Evolutionary conservation across 2,797 vertebrate species (phyloP).

Genomic region (Bovichtus variegatus): DNA sequence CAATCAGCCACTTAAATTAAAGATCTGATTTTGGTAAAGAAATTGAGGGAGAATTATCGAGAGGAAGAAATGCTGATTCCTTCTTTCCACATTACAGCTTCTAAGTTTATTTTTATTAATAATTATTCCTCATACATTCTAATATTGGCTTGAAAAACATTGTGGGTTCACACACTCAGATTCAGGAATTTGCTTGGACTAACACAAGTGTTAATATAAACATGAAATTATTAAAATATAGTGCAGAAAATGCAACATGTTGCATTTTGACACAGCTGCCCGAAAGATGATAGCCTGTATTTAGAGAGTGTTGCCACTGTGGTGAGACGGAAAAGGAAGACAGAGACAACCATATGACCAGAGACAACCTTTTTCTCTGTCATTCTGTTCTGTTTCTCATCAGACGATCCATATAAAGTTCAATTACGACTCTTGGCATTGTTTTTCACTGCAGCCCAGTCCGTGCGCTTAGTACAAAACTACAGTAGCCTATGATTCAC

Average conservation of each 20-base stretch:
- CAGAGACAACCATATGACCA: constrained; percentile 40
- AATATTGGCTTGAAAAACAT: constrained; percentile 12
- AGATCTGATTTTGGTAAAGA: constrained; percentile 23
- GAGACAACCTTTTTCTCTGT: constrained; percentile 34
- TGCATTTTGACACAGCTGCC: constrained; percentile 43
- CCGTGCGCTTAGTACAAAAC: constrained; percentile 60
- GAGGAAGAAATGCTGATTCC: constrained; percentile 17
- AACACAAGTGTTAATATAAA: constrained; percentile 34
- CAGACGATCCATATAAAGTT: constrained; percentile 63
- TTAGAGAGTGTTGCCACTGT: constrained; percentile 48
- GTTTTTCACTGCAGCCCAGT: constrained; percentile 38
- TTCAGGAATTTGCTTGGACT: constrained; percentile 30
- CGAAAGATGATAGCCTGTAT: constrained; percentile 38
- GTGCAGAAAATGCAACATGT: constrained; percentile 30
- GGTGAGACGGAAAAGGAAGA: constrained; percentile 62
- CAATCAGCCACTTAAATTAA: constrained; percentile 52
- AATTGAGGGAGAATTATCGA: constrained; percentile 1
- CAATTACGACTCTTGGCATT: constrained; percentile 59
- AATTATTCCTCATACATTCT: not conserved
- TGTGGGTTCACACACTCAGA: not conserved
- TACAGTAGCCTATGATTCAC: constrained; percentile 70
- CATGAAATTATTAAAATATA: constrained; percentile 20
- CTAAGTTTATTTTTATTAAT: constrained; percentile 11
- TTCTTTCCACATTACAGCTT: not conserved
- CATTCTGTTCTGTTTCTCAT: constrained; percentile 64